Evolutionary conservation across 2,113 vertebrate species (phyloP).

Genomic region (Neomonachus schauinslandi): DNA sequence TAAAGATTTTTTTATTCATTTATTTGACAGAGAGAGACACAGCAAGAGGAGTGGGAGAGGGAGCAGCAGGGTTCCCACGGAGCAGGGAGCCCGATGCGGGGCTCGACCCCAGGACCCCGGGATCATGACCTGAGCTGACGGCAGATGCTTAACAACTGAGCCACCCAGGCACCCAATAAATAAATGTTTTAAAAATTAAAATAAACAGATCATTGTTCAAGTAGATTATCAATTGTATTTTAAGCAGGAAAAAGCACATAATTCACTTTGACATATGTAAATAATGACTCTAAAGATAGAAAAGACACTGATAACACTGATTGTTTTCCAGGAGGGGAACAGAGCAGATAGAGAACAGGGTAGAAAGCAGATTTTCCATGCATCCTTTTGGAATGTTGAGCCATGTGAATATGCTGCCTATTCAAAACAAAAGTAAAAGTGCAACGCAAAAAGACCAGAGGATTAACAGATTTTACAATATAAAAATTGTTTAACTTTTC

Average conservation of each 20-base stretch:
- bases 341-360: too few relatives aligned
- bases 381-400: not conserved
- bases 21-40: too few relatives aligned
- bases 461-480: not conserved
- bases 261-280: not conserved
- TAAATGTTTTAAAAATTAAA: not conserved
- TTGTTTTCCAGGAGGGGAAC: not conserved
- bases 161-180: too few relatives aligned
- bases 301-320: not conserved
- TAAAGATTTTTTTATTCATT: too few relatives aligned
- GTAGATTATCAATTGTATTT: not conserved
- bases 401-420: not conserved
- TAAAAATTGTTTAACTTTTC: not conserved
- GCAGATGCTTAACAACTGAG: too few relatives aligned
- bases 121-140: too few relatives aligned
- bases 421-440: slow-evolving; percentile 15
- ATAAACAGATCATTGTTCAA: not conserved
- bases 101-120: too few relatives aligned
- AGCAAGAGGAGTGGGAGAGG: too few relatives aligned
- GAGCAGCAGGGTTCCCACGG: too few relatives aligned
- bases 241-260: not conserved
- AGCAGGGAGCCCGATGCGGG: too few relatives aligned
- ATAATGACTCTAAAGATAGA: not conserved
- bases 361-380: not conserved
- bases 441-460: not conserved